phyloP scores from a whole-genome alignment of 2,888 invertebrate species.

The Drosophila pseudotakahashii region DNA sequence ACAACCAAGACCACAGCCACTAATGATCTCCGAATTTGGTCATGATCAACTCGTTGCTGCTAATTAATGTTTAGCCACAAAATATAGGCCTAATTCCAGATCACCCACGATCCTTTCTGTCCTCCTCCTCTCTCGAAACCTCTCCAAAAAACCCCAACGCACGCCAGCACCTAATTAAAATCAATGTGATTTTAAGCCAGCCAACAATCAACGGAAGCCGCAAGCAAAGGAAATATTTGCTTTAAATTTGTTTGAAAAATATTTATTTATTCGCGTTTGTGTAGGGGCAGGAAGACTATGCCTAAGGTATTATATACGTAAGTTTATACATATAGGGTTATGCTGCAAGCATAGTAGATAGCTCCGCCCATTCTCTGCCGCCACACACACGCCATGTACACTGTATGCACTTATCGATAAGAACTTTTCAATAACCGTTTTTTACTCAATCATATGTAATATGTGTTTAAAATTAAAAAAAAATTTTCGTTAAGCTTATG shows the following conservation, averaged over 20 bases:
- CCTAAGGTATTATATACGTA: neutral
- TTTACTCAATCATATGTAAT: too few species aligned
- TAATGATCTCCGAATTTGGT: conserved; percentile 31
- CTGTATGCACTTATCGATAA: too few species aligned
- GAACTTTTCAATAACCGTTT: too few species aligned
- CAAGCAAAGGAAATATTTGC: conserved; percentile 44
- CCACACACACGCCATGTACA: too few species aligned
- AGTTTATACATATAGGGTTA: neutral
- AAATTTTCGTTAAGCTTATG: too few species aligned
- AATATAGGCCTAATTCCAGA: conserved; percentile 18
- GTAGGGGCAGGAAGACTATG: neutral
- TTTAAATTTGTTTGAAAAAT: conserved; percentile 54
- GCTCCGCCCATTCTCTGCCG: too few species aligned
- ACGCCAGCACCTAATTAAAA: conserved; percentile 51
- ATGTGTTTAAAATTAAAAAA: too few species aligned
- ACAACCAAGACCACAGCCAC: neutral
- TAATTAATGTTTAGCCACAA: conserved; percentile 26
- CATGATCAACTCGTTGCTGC: conserved; percentile 8
- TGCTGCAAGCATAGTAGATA: too few species aligned
- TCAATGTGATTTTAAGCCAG: conserved; percentile 8
- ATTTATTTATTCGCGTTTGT: conserved; percentile 53
- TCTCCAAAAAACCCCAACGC: conserved; percentile 1
- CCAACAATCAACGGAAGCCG: conserved; percentile 7
- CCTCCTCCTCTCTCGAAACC: neutral
- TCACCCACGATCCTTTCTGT: conserved; percentile 56